Evolutionary conservation across 2,797 vertebrate genomes (phyloP).

Genomic region (Choloepus didactylus): DNA sequence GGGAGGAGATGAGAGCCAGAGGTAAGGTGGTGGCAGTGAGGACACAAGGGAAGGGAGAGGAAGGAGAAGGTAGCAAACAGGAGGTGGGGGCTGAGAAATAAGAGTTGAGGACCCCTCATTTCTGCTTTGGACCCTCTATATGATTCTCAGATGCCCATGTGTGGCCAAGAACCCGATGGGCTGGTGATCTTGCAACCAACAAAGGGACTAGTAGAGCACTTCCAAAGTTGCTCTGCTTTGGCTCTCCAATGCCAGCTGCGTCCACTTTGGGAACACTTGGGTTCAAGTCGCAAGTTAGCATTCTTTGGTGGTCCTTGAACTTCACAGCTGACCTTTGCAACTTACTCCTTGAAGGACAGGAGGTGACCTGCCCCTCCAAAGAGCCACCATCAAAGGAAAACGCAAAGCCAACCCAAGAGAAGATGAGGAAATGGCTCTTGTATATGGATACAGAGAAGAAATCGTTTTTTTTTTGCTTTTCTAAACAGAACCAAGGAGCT

Average conservation of each 20-base stretch:
- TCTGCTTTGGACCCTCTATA: accelerated
- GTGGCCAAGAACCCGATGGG: not conserved
- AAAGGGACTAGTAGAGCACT: not conserved
- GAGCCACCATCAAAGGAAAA: not conserved
- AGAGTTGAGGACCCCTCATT: not conserved
- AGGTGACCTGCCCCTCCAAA: not conserved
- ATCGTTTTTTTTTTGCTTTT: not conserved
- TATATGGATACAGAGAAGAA: not conserved
- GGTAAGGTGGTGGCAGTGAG: not conserved
- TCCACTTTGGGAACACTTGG: not conserved
- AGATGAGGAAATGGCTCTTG: not conserved
- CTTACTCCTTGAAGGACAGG: not conserved
- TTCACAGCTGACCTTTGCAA: not conserved
- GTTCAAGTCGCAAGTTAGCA: not conserved
- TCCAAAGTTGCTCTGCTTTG: not conserved
- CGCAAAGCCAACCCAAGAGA: not conserved
- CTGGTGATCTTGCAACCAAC: not conserved
- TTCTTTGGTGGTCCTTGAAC: not conserved
- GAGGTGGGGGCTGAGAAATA: not conserved
- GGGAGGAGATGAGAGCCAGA: not conserved
- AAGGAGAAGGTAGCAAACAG: not conserved
- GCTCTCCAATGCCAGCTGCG: not conserved
- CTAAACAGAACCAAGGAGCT: not conserved
- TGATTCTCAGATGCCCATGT: not conserved
- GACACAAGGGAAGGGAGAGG: not conserved